Evolutionary conservation across 53 echinoderm and acorn worm genomes (phyloP).

Genomic region (Temnopleurus reevesii): DNA sequence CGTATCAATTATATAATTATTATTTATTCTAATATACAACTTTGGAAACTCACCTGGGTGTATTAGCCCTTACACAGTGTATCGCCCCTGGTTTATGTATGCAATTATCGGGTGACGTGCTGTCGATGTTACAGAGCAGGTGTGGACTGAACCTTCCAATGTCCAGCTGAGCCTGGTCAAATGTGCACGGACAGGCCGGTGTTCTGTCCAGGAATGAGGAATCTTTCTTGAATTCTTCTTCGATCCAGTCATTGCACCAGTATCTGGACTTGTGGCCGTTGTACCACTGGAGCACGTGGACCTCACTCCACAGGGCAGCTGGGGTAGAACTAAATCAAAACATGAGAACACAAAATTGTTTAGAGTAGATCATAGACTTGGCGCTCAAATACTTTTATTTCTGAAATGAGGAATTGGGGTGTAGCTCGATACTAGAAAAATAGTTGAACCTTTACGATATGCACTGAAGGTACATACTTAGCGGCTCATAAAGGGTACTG

Average conservation of each 20-base stretch:
- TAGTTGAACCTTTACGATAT: too few species aligned
- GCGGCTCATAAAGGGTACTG: too few species aligned
- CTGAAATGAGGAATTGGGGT: too few species aligned
- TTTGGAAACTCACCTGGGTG: constrained; percentile 69
- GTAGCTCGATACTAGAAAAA: too few species aligned
- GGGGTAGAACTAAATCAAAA: background rate
- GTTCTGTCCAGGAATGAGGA: background rate
- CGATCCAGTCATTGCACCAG: constrained; percentile 45
- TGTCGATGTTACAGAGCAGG: constrained; percentile 56
- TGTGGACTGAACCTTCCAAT: constrained; percentile 66
- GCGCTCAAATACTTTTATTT: too few species aligned
- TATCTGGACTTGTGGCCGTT: background rate
- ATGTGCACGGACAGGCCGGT: constrained; percentile 72
- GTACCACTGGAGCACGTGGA: constrained; percentile 69
- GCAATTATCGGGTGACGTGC: constrained; percentile 35
- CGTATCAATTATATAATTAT: too few species aligned
- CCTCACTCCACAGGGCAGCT: constrained; percentile 71
- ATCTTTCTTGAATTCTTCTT: background rate
- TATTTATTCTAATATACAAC: too few species aligned
- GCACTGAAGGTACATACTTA: too few species aligned
- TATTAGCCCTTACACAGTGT: constrained; percentile 70
- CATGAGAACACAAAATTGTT: too few species aligned
- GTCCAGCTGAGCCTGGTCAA: constrained; percentile 68
- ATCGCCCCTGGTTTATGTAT: constrained; percentile 61
- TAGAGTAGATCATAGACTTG: too few species aligned